These are phyloP conservation scores for Alosa alosa DNA, from an alignment of 2,113 vertebrate genomes.

Conservation along the genomic window DNA sequence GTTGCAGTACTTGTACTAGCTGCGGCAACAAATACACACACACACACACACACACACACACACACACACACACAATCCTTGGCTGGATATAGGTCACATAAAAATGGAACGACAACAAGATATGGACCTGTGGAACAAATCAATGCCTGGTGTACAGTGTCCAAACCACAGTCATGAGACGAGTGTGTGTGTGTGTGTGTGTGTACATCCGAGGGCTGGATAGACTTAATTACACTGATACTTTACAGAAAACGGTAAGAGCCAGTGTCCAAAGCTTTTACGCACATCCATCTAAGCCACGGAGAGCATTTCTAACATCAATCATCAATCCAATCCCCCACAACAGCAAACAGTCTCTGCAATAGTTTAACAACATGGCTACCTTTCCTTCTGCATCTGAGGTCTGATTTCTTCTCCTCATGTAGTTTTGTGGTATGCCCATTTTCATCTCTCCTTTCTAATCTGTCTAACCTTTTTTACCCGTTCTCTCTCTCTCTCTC, in stretches of 20 bases:
- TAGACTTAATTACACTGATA: neutral
- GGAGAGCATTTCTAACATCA: neutral
- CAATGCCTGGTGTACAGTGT: slow-evolving; percentile 22
- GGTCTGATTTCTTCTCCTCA: neutral
- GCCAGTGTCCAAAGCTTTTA: neutral
- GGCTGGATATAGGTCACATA: slow-evolving; percentile 22
- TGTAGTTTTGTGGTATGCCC: neutral
- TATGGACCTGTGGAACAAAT: slow-evolving; percentile 34
- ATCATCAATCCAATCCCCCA: neutral
- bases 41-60: slow-evolving; percentile 1
- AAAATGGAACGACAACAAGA: slow-evolving; percentile 32
- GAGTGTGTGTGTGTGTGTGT: neutral
- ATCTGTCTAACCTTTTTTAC: neutral
- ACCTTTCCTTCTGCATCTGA: neutral
- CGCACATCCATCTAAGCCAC: neutral
- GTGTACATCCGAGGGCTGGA: neutral
- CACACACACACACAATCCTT: slow-evolving; percentile 5
- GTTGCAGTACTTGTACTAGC: neutral
- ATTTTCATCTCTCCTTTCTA: neutral
- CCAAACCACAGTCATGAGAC: neutral
- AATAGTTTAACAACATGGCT: neutral
- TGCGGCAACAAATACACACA: neutral
- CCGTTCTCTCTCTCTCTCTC: neutral
- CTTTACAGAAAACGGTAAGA: neutral
- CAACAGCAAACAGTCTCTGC: neutral